Evolutionary conservation across 2,113 vertebrate genomes (phyloP).

Genomic region (Myiopsitta monachus): DNA sequence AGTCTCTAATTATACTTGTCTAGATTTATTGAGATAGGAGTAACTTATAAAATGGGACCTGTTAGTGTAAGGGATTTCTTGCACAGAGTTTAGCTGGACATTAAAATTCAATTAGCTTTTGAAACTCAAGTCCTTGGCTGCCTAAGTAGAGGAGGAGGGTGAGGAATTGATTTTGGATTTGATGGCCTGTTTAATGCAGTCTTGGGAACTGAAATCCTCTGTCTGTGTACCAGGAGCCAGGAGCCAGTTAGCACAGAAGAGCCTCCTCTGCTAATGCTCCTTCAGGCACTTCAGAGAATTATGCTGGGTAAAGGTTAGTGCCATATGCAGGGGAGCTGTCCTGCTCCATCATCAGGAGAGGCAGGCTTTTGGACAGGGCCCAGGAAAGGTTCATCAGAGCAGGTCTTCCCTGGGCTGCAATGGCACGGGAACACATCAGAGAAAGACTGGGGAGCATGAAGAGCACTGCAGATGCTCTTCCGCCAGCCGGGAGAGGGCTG

Average conservation of each 20-base stretch:
- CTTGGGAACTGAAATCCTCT: background rate
- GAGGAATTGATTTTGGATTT: slow-evolving; percentile 23
- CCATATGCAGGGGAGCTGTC: background rate
- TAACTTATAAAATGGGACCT: slow-evolving; percentile 28
- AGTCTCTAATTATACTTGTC: slow-evolving; percentile 52
- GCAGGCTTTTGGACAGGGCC: background rate
- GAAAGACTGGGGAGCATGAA: background rate
- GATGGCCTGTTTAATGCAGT: background rate
- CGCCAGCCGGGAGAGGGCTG: background rate
- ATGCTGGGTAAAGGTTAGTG: background rate
- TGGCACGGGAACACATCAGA: background rate
- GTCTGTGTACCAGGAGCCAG: background rate
- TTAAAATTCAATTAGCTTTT: slow-evolving; percentile 57
- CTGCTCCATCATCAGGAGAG: background rate
- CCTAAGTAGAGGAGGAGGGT: background rate
- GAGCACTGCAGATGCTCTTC: background rate
- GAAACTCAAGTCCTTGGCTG: slow-evolving; percentile 30
- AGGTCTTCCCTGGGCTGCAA: background rate
- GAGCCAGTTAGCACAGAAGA: background rate
- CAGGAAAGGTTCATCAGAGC: background rate
- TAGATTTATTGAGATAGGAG: slow-evolving; percentile 53
- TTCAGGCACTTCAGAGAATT: background rate
- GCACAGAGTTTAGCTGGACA: slow-evolving; percentile 14
- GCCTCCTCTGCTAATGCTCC: background rate
- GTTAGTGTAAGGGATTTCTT: slow-evolving; percentile 45